Evolutionary conservation across 2,113 vertebrate genomes (phyloP).

Genomic region (Delphinapterus leucas): DNA sequence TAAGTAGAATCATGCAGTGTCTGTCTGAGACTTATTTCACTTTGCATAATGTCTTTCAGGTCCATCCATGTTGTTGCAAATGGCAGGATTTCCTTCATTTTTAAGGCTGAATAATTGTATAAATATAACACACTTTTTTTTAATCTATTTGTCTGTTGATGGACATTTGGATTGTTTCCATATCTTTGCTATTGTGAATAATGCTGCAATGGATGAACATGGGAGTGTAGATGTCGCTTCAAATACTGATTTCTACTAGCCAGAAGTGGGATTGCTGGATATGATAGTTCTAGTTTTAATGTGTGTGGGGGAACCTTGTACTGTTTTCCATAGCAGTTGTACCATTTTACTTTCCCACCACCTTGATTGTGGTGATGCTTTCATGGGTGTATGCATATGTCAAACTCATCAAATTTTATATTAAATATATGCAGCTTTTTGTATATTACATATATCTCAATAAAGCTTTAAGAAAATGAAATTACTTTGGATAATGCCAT

Average conservation of each 20-base stretch:
- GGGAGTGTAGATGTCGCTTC: not conserved
- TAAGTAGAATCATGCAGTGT: not conserved
- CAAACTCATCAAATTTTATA: not conserved
- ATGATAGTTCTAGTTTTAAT: not conserved
- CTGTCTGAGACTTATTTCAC: not conserved
- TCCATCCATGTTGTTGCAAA: not conserved
- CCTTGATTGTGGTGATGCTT: not conserved
- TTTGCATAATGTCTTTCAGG: not conserved
- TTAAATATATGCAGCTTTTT: not conserved
- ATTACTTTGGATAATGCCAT: not conserved
- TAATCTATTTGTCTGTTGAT: not conserved
- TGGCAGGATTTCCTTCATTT: not conserved
- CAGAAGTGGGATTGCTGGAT: not conserved
- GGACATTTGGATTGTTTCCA: not conserved
- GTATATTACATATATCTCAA: not conserved
- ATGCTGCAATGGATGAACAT: not conserved
- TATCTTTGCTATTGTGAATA: not conserved
- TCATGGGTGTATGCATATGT: not conserved
- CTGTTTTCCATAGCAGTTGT: not conserved
- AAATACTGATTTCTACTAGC: not conserved
- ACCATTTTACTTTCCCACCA: not conserved
- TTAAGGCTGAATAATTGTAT: not conserved
- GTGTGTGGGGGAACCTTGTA: not conserved
- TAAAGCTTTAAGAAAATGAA: not conserved
- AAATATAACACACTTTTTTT: not conserved